Conservation (phyloP, 2,113 vertebrate genomes). For the Stercorarius parasiticus region DNA sequence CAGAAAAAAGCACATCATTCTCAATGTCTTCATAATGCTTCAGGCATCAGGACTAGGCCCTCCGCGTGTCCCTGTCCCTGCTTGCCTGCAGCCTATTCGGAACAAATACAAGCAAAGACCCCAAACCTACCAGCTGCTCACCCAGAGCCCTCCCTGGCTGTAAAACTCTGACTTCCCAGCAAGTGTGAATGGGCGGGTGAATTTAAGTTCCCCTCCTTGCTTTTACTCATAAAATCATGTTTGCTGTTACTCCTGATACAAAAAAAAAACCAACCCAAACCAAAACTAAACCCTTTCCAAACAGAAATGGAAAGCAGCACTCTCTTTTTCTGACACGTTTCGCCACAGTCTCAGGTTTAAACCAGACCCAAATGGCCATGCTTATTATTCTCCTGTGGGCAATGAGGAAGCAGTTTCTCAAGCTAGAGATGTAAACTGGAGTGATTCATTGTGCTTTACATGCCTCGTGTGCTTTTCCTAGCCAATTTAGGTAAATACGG, state of each 20-base stretch:
- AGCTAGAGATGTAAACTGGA: conserved; percentile 22
- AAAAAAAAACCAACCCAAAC: not conserved
- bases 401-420: conserved; percentile 52
- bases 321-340: not conserved
- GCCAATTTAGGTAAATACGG: not conserved
- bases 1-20: accelerated
- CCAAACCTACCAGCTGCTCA: not conserved
- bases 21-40: not conserved
- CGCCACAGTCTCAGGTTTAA: not conserved
- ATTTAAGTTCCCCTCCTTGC: not conserved
- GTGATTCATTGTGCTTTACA: conserved; percentile 38
- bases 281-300: not conserved
- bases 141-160: not conserved
- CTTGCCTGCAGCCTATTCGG: not conserved
- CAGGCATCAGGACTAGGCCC: not conserved
- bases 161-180: not conserved
- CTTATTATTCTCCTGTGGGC: conserved; percentile 42
- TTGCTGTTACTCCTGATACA: not conserved
- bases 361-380: not conserved
- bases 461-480: conserved; percentile 4
- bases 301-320: not conserved
- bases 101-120: not conserved
- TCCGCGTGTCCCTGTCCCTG: not conserved
- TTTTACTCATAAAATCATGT: not conserved
- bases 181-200: not conserved